phyloP scores from a whole-genome alignment of 2,888 invertebrate species.

The Timema cristinae region DNA sequence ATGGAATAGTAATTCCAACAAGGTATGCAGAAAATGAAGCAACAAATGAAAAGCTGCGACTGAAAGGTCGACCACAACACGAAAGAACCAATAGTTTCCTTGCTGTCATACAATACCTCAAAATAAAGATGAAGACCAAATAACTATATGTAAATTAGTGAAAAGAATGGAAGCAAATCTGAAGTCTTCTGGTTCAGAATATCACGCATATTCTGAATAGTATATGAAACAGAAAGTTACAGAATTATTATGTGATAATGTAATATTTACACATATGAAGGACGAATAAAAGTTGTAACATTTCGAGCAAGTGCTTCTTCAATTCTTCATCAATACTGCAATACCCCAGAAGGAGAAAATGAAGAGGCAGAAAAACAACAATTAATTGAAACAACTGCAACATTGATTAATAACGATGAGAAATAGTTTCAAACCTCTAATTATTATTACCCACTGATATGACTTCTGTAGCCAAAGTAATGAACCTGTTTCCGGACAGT shows the following conservation, averaged over 20 bases:
- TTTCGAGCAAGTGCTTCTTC: conserved; percentile 8
- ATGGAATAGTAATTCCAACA: too few species aligned
- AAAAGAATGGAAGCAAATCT: not conserved
- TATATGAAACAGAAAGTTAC: not conserved
- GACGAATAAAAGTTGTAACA: not conserved
- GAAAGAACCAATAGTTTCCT: not conserved
- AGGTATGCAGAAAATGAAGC: not conserved
- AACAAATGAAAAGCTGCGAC: not conserved
- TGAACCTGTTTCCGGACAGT: conserved; percentile 5
- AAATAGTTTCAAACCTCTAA: too few species aligned
- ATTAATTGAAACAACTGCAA: too few species aligned
- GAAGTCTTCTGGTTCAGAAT: not conserved
- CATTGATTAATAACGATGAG: too few species aligned
- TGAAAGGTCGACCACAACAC: not conserved
- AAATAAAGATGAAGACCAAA: not conserved
- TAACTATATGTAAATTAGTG: not conserved
- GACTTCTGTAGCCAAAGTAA: too few species aligned
- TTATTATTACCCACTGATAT: too few species aligned
- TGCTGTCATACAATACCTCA: not conserved
- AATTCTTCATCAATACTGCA: too few species aligned
- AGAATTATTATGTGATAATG: not conserved
- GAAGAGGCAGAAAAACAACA: too few species aligned
- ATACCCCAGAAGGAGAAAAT: too few species aligned
- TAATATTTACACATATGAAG: not conserved
- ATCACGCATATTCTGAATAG: not conserved